Base-by-base conservation (phyloP, 2,797 vertebrate genomes). In the Gephyroberyx darwinii region DNA sequence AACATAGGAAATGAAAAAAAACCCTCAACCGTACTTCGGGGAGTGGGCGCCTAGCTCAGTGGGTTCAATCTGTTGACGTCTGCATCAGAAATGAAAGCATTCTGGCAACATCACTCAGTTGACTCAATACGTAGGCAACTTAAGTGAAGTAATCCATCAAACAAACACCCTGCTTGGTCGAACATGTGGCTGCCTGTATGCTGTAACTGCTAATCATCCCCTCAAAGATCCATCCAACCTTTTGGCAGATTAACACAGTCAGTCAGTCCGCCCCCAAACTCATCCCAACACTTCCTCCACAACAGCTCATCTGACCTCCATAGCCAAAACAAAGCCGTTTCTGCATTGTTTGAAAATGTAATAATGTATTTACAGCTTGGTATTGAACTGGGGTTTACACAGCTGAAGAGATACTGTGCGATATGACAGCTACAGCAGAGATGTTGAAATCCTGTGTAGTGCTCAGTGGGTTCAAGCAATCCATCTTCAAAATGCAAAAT, bases 151-250 rank as follows among this genome's bases (percentile, higher is more conserved):
- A 33, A 41, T 5, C 20, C 22, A n/a, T 8, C 48, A 50, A 20
- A 50, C 20, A 53, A 22, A 53, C 51, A 26, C 51, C 20, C 41
- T 12, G 41, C 41, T 43, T 12, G 9, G 41, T 16, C 4, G 14
- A 43, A 43, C 13, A 5, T 16, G 1, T 5, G 19, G 26, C 13
- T 55, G 53, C 30, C 10, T 9, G 16, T 31, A 55, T 31, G 1
- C 26, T 9, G 26, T 55, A 26, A 31, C 30, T 33, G 30, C 30
- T 33, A 16, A 13, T 26, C 63, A 76, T 82, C 71, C 60, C 5
- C 39, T 2, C 50, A 74, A 84, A 80, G 57, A 68, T 56, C 41
- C 30, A 58, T 58, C 41, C 30, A 78, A 74, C 22, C 39, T 69
- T 58, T 69, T 63, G 48, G 41, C 22, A 4, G 61, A 77, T 82